These are phyloP conservation scores for Diorhabda elongata DNA, from an alignment of 1,140 invertebrate genomes.

Conservation along the genomic window DNA sequence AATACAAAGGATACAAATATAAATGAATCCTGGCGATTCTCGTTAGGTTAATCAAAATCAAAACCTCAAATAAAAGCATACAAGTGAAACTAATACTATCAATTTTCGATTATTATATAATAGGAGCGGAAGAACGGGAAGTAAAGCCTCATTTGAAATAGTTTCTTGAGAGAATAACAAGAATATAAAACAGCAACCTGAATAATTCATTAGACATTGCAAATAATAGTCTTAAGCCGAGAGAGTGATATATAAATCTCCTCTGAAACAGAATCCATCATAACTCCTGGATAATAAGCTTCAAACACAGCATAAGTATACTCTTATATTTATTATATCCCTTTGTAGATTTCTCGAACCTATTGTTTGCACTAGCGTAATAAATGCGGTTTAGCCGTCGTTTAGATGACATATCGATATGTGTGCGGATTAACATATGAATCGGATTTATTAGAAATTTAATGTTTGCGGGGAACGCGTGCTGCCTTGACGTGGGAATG, in stretches of 20 bases:
- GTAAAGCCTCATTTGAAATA: too few relatives aligned
- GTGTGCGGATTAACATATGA: slow-evolving; percentile 44
- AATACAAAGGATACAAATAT: too few relatives aligned
- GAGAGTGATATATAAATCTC: slow-evolving; percentile 10
- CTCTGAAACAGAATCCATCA: background rate
- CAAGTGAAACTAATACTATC: too few relatives aligned
- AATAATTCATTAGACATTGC: background rate
- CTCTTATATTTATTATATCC: slow-evolving; percentile 7
- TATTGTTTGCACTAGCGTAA: slow-evolving; percentile 15
- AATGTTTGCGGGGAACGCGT: slow-evolving; percentile 41
- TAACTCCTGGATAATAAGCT: slow-evolving; percentile 10
- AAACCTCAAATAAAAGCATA: too few relatives aligned
- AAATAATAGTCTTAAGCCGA: slow-evolving; percentile 3
- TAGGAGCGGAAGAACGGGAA: too few relatives aligned
- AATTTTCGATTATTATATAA: too few relatives aligned
- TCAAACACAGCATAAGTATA: slow-evolving; percentile 13
- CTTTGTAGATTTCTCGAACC: slow-evolving; percentile 4
- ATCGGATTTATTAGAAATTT: slow-evolving; percentile 48
- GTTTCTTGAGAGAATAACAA: too few relatives aligned
- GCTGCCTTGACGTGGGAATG: slow-evolving; percentile 43
- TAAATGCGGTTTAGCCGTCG: slow-evolving; percentile 11
- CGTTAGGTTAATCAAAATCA: too few relatives aligned
- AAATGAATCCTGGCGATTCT: too few relatives aligned
- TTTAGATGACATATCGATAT: slow-evolving; percentile 14
- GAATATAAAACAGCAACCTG: too few relatives aligned